Conservation (phyloP, 2,888 invertebrate species). For the Aphodius granarius region DNA sequence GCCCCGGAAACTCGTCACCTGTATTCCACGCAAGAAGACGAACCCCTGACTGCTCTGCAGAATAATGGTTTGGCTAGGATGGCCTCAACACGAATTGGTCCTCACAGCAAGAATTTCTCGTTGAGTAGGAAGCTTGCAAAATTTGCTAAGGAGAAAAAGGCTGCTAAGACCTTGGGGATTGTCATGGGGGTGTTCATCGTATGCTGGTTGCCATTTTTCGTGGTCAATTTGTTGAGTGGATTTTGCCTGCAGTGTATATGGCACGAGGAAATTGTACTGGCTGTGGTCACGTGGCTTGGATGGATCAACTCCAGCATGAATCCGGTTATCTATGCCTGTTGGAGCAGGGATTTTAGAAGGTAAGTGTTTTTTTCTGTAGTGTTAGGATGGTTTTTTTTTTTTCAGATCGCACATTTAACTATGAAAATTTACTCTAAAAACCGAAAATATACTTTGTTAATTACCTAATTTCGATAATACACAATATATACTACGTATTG, state of each 20-base stretch:
- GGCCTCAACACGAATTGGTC: constrained; percentile 64
- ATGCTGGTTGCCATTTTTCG: constrained; percentile 97
- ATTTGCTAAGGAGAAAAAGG: constrained; percentile 96
- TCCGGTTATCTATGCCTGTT: constrained; percentile 97
- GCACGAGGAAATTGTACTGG: constrained; percentile 84
- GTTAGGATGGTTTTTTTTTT: neutral
- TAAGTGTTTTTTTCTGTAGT: constrained; percentile 51
- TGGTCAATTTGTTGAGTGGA: constrained; percentile 89
- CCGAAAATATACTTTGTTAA: no score
- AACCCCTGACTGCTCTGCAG: constrained; percentile 74
- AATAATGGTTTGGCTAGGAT: constrained; percentile 76
- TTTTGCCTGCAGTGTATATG: constrained; percentile 86
- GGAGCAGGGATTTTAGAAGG: constrained; percentile 96
- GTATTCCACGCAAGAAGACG: constrained; percentile 69
- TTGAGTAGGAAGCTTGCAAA: constrained; percentile 91
- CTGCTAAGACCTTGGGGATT: constrained; percentile 95
- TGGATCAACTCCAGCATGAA: constrained; percentile 97
- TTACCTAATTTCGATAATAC: no score
- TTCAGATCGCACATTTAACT: no score
- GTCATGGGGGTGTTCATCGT: constrained; percentile 97
- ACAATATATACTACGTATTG: no score
- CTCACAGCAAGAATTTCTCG: constrained; percentile 82
- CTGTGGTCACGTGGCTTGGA: constrained; percentile 91
- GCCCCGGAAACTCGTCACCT: constrained; percentile 39
- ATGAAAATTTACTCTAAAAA: no score